These are phyloP conservation scores for Drosophila paucipuncta DNA, from an alignment of 2,888 invertebrate genomes.

Conservation along the genomic window DNA sequence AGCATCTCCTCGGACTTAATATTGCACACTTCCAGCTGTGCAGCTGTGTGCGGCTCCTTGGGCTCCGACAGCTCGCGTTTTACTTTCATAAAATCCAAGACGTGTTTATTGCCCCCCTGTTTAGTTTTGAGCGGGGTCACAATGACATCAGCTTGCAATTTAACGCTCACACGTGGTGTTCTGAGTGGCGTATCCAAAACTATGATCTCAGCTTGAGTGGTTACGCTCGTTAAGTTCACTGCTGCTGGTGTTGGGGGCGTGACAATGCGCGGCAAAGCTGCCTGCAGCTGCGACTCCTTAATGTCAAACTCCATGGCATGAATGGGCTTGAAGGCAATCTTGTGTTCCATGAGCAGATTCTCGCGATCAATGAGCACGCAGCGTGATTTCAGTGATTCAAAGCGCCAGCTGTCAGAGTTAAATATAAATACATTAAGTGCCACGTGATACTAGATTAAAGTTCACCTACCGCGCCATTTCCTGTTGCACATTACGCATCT, in stretches of 20 bases:
- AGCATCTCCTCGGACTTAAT: background rate
- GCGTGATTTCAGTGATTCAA: constrained; percentile 84
- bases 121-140: constrained; percentile 11
- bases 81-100: constrained; percentile 10
- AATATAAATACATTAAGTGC: background rate
- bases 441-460: background rate
- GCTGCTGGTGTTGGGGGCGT: constrained; percentile 1
- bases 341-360: constrained; percentile 80
- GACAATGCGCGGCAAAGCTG: constrained; percentile 75
- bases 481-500: constrained; percentile 81
- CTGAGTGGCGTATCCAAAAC: constrained; percentile 36
- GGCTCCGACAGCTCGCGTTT: constrained; percentile 31
- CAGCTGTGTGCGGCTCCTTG: background rate
- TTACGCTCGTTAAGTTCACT: background rate
- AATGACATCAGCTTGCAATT: constrained; percentile 18
- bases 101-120: background rate
- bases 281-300: constrained; percentile 65
- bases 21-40: background rate
- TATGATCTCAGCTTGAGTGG: constrained; percentile 20
- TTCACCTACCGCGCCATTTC: constrained; percentile 82
- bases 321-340: constrained; percentile 79
- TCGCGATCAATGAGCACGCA: constrained; percentile 84
- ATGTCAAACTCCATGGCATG: constrained; percentile 76
- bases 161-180: background rate
- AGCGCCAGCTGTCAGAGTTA: constrained; percentile 81